phyloP scores from a whole-genome alignment of 1,140 invertebrate species.

The Plodia interpunctella region DNA sequence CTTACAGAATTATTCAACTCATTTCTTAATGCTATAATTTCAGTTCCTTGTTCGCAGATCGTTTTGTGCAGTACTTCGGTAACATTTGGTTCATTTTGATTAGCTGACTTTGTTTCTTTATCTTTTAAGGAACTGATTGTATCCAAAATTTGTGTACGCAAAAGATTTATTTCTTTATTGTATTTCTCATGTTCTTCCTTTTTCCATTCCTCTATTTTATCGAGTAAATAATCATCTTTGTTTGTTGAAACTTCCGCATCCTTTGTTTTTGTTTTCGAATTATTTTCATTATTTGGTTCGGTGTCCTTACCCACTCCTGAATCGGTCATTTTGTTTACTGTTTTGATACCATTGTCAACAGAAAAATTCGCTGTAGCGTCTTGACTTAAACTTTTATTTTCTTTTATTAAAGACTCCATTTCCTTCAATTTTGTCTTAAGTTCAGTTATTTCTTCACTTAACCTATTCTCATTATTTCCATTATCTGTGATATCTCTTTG shows the following conservation, averaged over 20 bases:
- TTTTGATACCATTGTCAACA: conserved; percentile 3
- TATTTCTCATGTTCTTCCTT: conserved; percentile 67
- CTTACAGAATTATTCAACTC: conserved; percentile 46
- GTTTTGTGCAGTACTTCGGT: conserved; percentile 54
- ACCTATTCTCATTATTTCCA: conserved; percentile 39
- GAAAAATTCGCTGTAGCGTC: background rate
- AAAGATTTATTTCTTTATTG: conserved; percentile 60
- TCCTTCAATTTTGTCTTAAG: conserved; percentile 60
- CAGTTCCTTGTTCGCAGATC: conserved; percentile 53
- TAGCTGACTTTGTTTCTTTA: conserved; percentile 32
- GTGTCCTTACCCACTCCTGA: conserved; percentile 15
- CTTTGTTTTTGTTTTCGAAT: conserved; percentile 36
- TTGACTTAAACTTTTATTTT: conserved; percentile 14
- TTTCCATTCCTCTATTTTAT: conserved; percentile 68
- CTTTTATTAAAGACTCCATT: conserved; percentile 39
- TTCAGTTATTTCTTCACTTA: conserved; percentile 72
- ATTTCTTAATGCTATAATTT: conserved; percentile 54
- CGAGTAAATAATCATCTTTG: conserved; percentile 46
- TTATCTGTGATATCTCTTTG: conserved; percentile 40
- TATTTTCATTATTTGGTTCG: background rate
- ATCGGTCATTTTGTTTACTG: conserved; percentile 11
- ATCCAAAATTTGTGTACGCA: conserved; percentile 58
- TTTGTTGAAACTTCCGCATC: conserved; percentile 56
- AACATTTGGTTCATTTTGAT: conserved; percentile 49
- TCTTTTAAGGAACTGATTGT: conserved; percentile 54